Base-by-base conservation (phyloP, 2,888 invertebrate genomes). In the Poecilobothrus nobilitatus region DNA sequence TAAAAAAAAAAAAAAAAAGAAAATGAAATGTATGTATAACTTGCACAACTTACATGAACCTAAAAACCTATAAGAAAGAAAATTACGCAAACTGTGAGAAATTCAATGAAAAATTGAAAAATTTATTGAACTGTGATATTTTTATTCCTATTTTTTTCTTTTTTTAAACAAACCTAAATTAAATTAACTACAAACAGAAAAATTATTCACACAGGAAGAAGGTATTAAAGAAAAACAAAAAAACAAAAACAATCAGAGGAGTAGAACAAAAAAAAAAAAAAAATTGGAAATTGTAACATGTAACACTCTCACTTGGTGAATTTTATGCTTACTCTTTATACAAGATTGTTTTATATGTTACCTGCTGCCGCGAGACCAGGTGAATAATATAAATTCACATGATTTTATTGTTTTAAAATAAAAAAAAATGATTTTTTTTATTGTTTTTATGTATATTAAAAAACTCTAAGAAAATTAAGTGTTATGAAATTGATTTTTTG, bases 61-160 rank as follows among this genome's bases (percentile, higher is more conserved):
- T 18, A 53, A 18, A 53, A 12, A 53, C 41, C 53, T 53, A 53
- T 53, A 53, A 3, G 15, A 41, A 41, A 9, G 41, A 18, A 53
- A 53, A 53, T 53, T 53, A 53, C 53, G 53, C 53, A 53, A 53
- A 53, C n/a, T 53, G n/a, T 53, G 53, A 53, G 53, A 53, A 53
- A 18, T 53, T 53, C n/a, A n/a, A 18, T 53, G 53, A 53, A 53
- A 53, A 53, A 53, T 53, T 53, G 15, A 53, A 6, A 53, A 53
- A 53, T 53, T 53, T 53, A 53, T 53, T 53, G 53, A 53, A 53
- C 53, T 53, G 53, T 53, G 53, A 18, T 18, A 53, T 53, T 12
- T 53, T 53, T 53, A 10, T 15, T 44, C n/a, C 15, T 53, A 18
- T 53, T 53, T 27, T 27, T n/a, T n/a, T 41, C 9, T 9, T 41